phyloP scores from a whole-genome alignment of 2,113 vertebrate genomes.

The Microcebus murinus region DNA sequence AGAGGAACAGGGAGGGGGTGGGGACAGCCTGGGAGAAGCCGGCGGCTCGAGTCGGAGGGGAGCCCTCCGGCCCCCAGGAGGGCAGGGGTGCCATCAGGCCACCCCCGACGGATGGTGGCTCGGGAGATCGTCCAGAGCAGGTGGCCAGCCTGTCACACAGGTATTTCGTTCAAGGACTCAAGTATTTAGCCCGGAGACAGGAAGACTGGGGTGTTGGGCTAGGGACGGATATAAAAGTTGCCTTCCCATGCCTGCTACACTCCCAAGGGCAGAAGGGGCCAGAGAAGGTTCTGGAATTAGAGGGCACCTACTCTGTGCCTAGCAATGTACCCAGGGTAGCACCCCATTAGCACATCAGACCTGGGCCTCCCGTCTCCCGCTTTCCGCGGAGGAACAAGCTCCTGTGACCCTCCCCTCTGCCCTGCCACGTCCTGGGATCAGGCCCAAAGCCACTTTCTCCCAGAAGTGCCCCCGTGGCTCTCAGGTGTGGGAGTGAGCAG shows the following conservation, averaged over 20 bases:
- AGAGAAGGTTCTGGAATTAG: not conserved
- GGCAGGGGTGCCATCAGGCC: not conserved
- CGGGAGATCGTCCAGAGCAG: not conserved
- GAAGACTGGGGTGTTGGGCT: not conserved
- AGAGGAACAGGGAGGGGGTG: not conserved
- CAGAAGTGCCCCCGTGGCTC: too few species aligned
- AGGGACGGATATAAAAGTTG: too few species aligned
- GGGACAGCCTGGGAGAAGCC: not conserved
- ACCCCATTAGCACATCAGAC: fast-evolving
- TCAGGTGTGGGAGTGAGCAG: not conserved
- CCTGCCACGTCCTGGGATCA: not conserved
- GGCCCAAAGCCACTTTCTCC: not conserved
- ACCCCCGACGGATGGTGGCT: not conserved
- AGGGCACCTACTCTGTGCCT: not conserved
- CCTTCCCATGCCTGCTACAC: not conserved
- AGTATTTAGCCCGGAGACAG: not conserved
- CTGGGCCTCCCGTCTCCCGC: fast-evolving
- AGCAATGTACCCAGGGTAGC: fast-evolving
- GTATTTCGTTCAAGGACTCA: too few species aligned
- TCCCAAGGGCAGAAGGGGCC: not conserved
- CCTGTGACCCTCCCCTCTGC: fast-evolving
- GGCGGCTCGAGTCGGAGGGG: fast-evolving
- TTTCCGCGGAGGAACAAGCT: not conserved
- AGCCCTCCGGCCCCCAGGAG: not conserved
- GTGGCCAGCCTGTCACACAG: not conserved